Evolutionary conservation across 2,113 vertebrate species (phyloP).

Genomic region (Rhinogobius similis): DNA sequence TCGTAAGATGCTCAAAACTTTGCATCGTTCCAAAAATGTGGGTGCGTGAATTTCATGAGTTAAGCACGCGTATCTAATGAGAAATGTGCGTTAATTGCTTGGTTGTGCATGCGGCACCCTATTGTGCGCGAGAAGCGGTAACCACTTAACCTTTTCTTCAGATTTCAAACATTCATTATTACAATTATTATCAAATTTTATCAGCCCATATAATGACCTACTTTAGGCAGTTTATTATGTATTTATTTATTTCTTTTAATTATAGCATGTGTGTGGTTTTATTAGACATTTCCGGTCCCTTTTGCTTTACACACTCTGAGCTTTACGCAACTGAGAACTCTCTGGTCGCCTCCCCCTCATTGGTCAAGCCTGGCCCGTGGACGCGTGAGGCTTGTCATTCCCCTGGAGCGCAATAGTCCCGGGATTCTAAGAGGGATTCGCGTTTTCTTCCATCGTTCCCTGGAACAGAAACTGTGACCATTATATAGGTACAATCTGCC

Average conservation of each 20-base stretch:
- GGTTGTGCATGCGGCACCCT: too few relatives aligned
- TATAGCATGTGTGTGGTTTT: neutral
- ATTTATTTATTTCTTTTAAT: too few relatives aligned
- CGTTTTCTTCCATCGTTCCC: too few relatives aligned
- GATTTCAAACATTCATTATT: too few relatives aligned
- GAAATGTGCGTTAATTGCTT: neutral
- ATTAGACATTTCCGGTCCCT: neutral
- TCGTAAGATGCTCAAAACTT: neutral
- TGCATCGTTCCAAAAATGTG: too few relatives aligned
- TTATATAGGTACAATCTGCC: too few relatives aligned
- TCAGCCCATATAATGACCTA: too few relatives aligned
- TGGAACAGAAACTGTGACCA: too few relatives aligned
- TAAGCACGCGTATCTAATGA: too few relatives aligned
- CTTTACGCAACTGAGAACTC: neutral
- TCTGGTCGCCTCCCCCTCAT: conserved; percentile 21
- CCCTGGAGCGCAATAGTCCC: neutral
- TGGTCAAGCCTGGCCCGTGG: conserved; percentile 20
- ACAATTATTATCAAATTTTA: too few relatives aligned
- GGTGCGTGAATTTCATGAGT: neutral
- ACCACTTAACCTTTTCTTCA: too few relatives aligned
- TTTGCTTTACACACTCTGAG: neutral
- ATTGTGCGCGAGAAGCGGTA: neutral
- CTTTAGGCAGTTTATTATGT: too few relatives aligned
- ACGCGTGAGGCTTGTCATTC: conserved; percentile 11
- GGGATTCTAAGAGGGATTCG: neutral